Base-by-base conservation (phyloP, 2,888 invertebrate species). In the Andrena camellia region DNA sequence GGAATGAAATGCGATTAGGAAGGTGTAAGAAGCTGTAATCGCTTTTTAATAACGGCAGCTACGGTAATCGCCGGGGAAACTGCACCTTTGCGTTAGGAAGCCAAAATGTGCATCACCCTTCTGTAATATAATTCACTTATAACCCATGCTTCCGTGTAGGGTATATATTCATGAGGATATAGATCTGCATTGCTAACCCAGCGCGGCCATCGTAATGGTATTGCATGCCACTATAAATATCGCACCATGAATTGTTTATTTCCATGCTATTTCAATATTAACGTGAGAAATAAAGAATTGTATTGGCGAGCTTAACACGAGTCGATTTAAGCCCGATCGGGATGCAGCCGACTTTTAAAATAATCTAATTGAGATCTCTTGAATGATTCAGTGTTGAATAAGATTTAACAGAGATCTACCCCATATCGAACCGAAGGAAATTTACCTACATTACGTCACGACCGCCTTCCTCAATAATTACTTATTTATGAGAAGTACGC, bases 111-210 rank as follows among this genome's bases (percentile, higher is more conserved):
- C 88, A 67, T 54, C 68, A 20, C 72, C 63, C 66, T 66, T 80
- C 54, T 20, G 31, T 29, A 75, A 57, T 42, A 59, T 89, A 89
- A 89, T 89, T 85, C 85, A 85, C 82, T 89, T 89, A 89, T 86
- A 87, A 85, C 73, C 81, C 75, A 81, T 81, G 74, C 82, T 86
- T 81, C 82, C 69, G 67, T 5, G 54, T 31, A 23, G 29, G 10
- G 17, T 20, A 33, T 29, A 69, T 23, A 35, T 26, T 0, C 33
- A 33, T 7, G 4, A 10, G 13, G 13, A 48, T 57, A 48, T 33
- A 35, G 20, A 77, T 62, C 48, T 23, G 10, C 8, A 13, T 23
- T 31, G 13, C 3, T 23, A 54, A 35, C n/a, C 26, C 13, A 26
- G 13, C 29, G 6, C 35, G 8, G n/a, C 20, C 10, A 26, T 31